phyloP scores from a whole-genome alignment of 2,888 invertebrate genomes.

The Creontiades dilutus region DNA sequence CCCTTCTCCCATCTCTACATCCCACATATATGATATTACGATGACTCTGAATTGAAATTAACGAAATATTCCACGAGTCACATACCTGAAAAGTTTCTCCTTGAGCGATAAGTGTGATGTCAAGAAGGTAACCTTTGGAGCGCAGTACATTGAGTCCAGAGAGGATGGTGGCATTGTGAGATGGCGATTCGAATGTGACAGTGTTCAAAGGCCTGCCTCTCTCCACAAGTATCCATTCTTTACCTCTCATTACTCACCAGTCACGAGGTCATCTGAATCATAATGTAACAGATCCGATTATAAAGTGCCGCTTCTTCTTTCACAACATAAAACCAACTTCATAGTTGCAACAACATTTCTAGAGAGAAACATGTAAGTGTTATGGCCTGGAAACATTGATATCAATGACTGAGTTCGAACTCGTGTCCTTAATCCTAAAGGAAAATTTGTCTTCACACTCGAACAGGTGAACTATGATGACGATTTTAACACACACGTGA shows the following conservation, averaged over 20 bases:
- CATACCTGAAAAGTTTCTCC: slow-evolving; percentile 82
- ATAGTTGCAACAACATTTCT: too few species aligned
- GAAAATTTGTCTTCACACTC: too few species aligned
- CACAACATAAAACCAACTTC: too few species aligned
- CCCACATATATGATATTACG: too few species aligned
- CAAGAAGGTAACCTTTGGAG: slow-evolving; percentile 82
- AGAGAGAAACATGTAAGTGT: too few species aligned
- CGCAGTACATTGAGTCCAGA: slow-evolving; percentile 83
- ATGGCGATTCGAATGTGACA: slow-evolving; percentile 80
- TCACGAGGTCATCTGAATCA: slow-evolving; percentile 53
- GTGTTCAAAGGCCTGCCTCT: slow-evolving; percentile 78
- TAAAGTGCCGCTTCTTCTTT: background rate
- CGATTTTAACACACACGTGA: too few species aligned
- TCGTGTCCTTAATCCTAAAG: too few species aligned
- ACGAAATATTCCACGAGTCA: background rate
- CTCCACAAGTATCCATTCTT: slow-evolving; percentile 78
- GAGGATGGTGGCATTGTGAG: slow-evolving; percentile 81
- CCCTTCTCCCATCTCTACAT: too few species aligned
- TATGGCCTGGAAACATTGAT: too few species aligned
- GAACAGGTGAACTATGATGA: too few species aligned
- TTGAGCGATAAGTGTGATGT: slow-evolving; percentile 84
- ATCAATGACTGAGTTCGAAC: too few species aligned
- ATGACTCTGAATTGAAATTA: too few species aligned
- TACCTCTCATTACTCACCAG: slow-evolving; percentile 74
- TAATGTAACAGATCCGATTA: background rate